These are phyloP conservation scores for Lepidurus arcticus DNA, from an alignment of 1,140 invertebrate species.

Conservation along the genomic window DNA sequence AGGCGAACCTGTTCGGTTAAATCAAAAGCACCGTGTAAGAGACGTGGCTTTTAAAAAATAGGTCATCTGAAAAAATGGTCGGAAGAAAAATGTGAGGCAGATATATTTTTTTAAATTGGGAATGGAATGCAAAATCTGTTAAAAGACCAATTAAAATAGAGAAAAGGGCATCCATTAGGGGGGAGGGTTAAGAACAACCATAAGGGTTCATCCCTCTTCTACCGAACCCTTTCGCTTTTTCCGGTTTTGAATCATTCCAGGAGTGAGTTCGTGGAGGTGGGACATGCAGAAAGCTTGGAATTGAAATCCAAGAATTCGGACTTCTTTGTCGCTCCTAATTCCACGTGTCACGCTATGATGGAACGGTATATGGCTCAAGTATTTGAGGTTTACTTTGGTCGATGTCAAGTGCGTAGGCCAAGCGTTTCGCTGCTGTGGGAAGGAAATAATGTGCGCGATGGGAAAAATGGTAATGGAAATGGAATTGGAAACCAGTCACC, in stretches of 20 bases:
- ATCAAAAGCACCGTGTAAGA: no score
- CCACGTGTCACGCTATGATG: slow-evolving; percentile 2
- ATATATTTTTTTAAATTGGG: background rate
- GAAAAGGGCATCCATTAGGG: background rate
- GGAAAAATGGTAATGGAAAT: background rate
- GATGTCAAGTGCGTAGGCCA: background rate
- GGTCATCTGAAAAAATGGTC: no score
- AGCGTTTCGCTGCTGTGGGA: background rate
- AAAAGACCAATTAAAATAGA: background rate
- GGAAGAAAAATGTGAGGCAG: no score
- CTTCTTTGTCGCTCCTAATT: slow-evolving; percentile 9
- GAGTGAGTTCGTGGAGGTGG: background rate
- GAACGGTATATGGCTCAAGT: background rate
- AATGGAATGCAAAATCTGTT: background rate
- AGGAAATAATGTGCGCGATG: background rate
- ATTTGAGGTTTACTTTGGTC: background rate
- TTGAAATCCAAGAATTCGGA: slow-evolving; percentile 7
- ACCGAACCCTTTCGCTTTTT: background rate
- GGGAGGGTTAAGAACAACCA: background rate
- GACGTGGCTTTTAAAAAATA: no score
- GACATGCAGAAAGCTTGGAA: background rate
- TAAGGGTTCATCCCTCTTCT: background rate
- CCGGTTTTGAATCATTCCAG: background rate
- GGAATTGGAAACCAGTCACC: slow-evolving; percentile 15
- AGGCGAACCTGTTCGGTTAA: no score